Conservation (phyloP, 2,113 vertebrate genomes). For the Arothron firmamentum region DNA sequence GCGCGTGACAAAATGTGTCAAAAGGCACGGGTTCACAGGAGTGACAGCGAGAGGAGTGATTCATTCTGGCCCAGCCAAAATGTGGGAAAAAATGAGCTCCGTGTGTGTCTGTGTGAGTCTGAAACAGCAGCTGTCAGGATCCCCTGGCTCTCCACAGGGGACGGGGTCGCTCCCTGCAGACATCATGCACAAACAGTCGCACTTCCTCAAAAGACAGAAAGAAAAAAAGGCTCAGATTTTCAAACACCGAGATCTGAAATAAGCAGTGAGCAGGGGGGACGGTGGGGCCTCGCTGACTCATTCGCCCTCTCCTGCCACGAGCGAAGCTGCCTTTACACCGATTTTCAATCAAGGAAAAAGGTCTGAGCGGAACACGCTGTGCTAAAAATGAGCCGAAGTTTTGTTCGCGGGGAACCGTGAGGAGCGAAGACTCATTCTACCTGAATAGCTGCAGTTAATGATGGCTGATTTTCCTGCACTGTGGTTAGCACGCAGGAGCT, state of each 20-base stretch:
- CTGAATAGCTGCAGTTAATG: constrained; percentile 33
- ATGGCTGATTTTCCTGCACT: constrained; percentile 11
- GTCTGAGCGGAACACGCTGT: background rate
- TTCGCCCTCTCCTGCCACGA: background rate
- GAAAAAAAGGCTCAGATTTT: background rate
- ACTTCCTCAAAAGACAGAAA: background rate
- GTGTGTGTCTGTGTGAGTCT: constrained; percentile 4
- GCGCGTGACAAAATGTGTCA: background rate
- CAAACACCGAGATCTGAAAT: background rate
- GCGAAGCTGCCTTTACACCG: background rate
- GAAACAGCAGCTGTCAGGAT: constrained; percentile 15
- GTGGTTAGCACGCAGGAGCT: constrained; percentile 6
- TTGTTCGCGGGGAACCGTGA: background rate
- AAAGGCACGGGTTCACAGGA: background rate
- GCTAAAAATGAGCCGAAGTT: background rate
- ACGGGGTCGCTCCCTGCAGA: background rate
- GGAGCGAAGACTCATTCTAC: constrained; percentile 7
- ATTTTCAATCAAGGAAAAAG: constrained; percentile 23
- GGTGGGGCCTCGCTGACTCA: background rate
- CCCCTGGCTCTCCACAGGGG: constrained; percentile 3
- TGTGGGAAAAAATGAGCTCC: background rate
- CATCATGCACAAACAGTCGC: background rate
- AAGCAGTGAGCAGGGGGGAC: background rate
- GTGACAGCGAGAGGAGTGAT: constrained; percentile 14
- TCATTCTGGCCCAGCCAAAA: background rate